These are phyloP conservation scores for Dendrolimus pini DNA, from an alignment of 2,888 invertebrate genomes.

Conservation along the genomic window DNA sequence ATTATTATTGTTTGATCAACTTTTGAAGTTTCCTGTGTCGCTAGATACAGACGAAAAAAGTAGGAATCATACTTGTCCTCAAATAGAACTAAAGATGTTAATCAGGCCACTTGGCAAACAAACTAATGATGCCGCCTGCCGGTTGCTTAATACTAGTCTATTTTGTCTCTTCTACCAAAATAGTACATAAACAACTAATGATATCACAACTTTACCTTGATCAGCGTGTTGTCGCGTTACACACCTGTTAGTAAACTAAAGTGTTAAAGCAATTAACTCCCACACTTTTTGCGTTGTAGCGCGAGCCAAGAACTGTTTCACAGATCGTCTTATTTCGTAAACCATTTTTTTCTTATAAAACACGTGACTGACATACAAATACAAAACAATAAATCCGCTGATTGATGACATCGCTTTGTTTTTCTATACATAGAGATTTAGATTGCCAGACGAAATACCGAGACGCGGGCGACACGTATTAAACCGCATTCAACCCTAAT, in stretches of 20 bases:
- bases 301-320: background rate
- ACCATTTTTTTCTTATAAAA: background rate
- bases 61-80: background rate
- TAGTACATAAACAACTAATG: background rate
- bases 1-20: slow-evolving; percentile 9
- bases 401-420: background rate
- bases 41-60: background rate
- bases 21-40: background rate
- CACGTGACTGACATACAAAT: background rate
- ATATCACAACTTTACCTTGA: background rate
- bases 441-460: background rate
- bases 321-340: background rate
- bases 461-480: background rate
- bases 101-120: slow-evolving; percentile 6
- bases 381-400: background rate
- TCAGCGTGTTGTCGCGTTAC: background rate
- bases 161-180: background rate
- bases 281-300: slow-evolving; percentile 2
- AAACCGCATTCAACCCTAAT: slow-evolving; percentile 11
- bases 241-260: slow-evolving; percentile 1
- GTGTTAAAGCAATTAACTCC: slow-evolving; percentile 6
- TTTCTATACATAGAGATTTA: background rate
- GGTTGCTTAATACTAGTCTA: background rate
- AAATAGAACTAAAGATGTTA: slow-evolving; percentile 8
- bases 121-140: background rate